Conservation (phyloP, 1,140 invertebrate genomes). For the Sinonovacula constricta region DNA sequence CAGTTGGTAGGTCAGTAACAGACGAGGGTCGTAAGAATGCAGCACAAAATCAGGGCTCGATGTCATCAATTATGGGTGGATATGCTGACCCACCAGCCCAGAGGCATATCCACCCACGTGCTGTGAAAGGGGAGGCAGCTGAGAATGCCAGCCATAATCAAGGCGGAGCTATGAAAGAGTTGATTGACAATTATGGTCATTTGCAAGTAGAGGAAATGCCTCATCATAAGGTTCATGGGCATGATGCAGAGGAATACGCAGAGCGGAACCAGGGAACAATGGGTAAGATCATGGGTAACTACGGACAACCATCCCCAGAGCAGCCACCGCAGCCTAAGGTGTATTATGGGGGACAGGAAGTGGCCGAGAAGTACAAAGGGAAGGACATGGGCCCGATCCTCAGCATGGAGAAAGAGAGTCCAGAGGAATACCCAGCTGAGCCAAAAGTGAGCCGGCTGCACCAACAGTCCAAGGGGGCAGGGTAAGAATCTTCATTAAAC, state of each 20-base stretch:
- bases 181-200: constrained; percentile 74
- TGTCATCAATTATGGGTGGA: constrained; percentile 70
- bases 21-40: constrained; percentile 61
- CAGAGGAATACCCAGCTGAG: constrained; percentile 41
- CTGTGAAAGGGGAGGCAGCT: constrained; percentile 62
- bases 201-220: constrained; percentile 52
- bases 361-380: constrained; percentile 70
- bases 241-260: constrained; percentile 71
- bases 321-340: constrained; percentile 63
- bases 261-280: constrained; percentile 69
- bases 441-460: constrained; percentile 67
- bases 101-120: constrained; percentile 63
- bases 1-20: constrained; percentile 57
- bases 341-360: constrained; percentile 70
- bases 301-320: constrained; percentile 61
- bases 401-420: constrained; percentile 65
- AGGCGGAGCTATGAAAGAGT: constrained; percentile 70
- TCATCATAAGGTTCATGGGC: constrained; percentile 65
- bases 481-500: constrained; percentile 63
- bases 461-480: constrained; percentile 66
- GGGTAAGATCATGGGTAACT: constrained; percentile 69
- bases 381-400: constrained; percentile 71
- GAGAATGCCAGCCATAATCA: constrained; percentile 67
- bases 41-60: constrained; percentile 66
- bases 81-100: constrained; percentile 65